Evolutionary conservation across 2,113 vertebrate genomes (phyloP).

Genomic region (Mobula birostris): DNA sequence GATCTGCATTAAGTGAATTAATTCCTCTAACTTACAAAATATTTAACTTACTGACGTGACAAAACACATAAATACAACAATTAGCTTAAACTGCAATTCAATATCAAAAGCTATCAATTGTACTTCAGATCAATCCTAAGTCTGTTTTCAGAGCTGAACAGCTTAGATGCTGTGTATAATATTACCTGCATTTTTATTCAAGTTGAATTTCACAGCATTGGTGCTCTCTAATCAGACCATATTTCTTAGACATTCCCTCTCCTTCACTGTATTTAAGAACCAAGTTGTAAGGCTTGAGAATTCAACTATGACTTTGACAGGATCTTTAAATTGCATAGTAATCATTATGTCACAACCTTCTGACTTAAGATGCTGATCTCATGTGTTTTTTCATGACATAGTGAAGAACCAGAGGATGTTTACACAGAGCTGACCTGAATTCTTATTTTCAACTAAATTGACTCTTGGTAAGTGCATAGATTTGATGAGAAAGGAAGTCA

Average conservation of each 20-base stretch:
- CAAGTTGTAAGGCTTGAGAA: not conserved
- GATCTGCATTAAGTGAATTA: not conserved
- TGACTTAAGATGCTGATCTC: not conserved
- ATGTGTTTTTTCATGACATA: not conserved
- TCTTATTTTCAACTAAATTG: not conserved
- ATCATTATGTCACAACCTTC: not conserved
- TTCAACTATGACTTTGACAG: not conserved
- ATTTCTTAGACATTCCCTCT: not conserved
- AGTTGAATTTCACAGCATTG: not conserved
- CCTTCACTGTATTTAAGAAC: not conserved
- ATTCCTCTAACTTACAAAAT: not conserved
- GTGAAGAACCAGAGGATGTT: not conserved
- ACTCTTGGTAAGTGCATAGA: not conserved
- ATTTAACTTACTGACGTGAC: not conserved
- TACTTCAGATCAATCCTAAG: not conserved
- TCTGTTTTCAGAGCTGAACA: too few species aligned
- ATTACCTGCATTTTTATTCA: too few species aligned
- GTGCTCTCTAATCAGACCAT: not conserved
- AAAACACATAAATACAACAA: not conserved
- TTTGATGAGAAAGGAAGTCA: not conserved
- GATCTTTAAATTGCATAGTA: not conserved
- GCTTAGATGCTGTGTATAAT: too few species aligned
- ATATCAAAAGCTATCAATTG: slow-evolving; percentile 18
- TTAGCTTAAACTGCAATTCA: not conserved
- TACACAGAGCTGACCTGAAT: not conserved